Evolutionary conservation across 2,888 invertebrate species (phyloP), one percentile per base, ranked within the genome.

Genomic region (Hecatera dysodea): DNA sequence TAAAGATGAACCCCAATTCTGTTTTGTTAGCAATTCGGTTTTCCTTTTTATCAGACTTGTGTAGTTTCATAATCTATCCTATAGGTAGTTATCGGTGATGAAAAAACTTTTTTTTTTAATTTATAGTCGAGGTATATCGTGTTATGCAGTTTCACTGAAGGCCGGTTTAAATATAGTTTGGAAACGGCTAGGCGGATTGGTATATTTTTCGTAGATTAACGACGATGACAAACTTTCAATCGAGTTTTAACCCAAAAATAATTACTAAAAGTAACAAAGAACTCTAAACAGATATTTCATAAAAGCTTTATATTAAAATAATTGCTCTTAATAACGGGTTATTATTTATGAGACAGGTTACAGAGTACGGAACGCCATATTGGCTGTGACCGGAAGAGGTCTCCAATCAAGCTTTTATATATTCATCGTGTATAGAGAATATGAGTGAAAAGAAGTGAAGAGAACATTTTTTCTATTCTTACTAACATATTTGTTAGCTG

Each of bases 311-410:
- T 60, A 55, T 70, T 72, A 68, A 60, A 75, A 65, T 83, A 83
- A 83, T 85, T 72, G 83, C 67, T 67, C 63, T 17, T 80, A 67
- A 83, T 82, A 75, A 63, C 57, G 29, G 57, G 70, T 65, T 84
- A 81, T 84, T 80, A 83, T 72, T 77, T 59, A 75, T 52, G 44
- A 55, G 42, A 50, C 60, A 42, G 67, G 36, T 50, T 42, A 56
- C 27, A 61, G 4, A 46, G 29, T 1, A 22, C 48, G 48, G 48
- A 50, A 50, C 22, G 22, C 22, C 22, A 9, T 22, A 2, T 12
- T 12, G 22, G 22, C 48, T 22, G 22, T n/a, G n/a, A n/a, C 46
- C 9, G 9, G 8, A 46, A 17, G 19, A 19, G 44, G 39, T 39
- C 39, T 39, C 39, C 17, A 39, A 15, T 17, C 39, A 4, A 2